A percentile compares a stretch with the other conserved stretches of the same genome.
Evolutionary conservation across 2,113 vertebrate genomes (phyloP).

Genomic region (Corythoichthys haematopterus): DNA sequence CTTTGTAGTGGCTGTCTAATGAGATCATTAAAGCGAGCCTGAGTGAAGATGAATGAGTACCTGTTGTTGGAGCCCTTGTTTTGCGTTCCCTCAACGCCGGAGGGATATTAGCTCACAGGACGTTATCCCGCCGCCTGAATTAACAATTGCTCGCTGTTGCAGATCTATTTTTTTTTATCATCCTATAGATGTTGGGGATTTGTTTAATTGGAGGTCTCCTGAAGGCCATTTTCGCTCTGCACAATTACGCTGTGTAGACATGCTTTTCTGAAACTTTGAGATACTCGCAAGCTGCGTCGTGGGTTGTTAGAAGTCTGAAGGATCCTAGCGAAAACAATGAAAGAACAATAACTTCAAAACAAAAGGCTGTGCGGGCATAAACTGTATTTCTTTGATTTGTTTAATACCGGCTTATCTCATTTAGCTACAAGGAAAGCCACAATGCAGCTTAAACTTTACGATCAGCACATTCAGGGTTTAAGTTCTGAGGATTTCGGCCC

Average conservation of each 20-base stretch:
- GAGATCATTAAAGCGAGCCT: slow-evolving; percentile 64
- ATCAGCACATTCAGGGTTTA: neutral
- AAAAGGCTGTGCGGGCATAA: neutral
- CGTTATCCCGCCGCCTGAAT: slow-evolving; percentile 41
- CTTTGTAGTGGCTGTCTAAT: slow-evolving; percentile 56
- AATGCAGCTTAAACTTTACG: neutral
- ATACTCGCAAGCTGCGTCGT: neutral
- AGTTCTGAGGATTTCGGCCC: neutral
- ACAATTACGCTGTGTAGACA: slow-evolving; percentile 3
- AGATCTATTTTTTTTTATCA: slow-evolving; percentile 47
- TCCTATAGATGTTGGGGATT: slow-evolving; percentile 36
- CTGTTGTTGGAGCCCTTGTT: slow-evolving; percentile 51
- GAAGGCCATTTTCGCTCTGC: slow-evolving; percentile 12
- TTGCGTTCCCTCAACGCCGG: slow-evolving; percentile 57
- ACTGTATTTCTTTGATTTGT: neutral
- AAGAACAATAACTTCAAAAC: neutral
- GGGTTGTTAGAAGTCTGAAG: slow-evolving; percentile 12
- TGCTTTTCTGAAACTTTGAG: neutral
- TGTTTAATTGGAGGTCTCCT: slow-evolving; percentile 39
- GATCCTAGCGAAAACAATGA: neutral
- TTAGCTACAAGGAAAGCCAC: neutral
- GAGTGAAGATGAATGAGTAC: slow-evolving; percentile 67
- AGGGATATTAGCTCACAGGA: slow-evolving; percentile 31
- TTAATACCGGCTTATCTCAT: neutral
- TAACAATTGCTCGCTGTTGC: slow-evolving; percentile 39